Evolutionary conservation across 2,888 invertebrate genomes (phyloP).

Genomic region (Andrena trimmerana): DNA sequence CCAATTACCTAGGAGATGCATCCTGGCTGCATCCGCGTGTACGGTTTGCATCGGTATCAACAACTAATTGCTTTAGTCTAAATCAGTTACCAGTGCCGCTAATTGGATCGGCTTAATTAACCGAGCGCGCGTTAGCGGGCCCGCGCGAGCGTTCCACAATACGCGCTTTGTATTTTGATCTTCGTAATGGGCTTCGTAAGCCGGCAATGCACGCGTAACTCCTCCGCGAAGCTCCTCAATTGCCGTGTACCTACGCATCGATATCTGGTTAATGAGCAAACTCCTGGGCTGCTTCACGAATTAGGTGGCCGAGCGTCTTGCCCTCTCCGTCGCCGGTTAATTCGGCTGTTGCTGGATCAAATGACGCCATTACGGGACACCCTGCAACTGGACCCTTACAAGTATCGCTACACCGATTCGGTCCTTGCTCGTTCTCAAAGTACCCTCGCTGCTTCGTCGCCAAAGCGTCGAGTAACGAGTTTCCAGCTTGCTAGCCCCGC

Average conservation of each 20-base stretch:
- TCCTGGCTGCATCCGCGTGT: neutral
- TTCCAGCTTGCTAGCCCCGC: neutral
- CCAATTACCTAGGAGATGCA: neutral
- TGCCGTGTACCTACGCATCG: neutral
- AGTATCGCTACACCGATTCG: neutral
- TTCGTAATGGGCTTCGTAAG: constrained; percentile 30
- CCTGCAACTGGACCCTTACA: neutral
- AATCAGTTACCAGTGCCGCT: constrained; percentile 38
- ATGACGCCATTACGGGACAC: neutral
- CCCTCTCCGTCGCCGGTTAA: neutral
- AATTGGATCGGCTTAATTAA: constrained; percentile 55
- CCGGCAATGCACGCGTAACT: neutral
- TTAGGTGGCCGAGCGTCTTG: constrained; percentile 1
- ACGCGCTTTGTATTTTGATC: constrained; percentile 47
- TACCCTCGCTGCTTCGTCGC: neutral
- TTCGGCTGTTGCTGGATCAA: neutral
- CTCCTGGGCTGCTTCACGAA: constrained; percentile 15
- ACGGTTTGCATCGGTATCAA: constrained; percentile 11
- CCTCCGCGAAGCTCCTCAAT: constrained; percentile 13
- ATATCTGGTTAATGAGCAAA: constrained; percentile 22
- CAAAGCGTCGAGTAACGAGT: neutral
- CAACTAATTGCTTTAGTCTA: constrained; percentile 47
- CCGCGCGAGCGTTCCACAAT: constrained; percentile 30
- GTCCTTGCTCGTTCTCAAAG: too few species aligned
- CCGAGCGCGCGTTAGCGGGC: constrained; percentile 16